Evolutionary conservation across 2,113 vertebrate genomes (phyloP), one percentile per base, ranked within the genome.

Genomic region (Aix galericulata): DNA sequence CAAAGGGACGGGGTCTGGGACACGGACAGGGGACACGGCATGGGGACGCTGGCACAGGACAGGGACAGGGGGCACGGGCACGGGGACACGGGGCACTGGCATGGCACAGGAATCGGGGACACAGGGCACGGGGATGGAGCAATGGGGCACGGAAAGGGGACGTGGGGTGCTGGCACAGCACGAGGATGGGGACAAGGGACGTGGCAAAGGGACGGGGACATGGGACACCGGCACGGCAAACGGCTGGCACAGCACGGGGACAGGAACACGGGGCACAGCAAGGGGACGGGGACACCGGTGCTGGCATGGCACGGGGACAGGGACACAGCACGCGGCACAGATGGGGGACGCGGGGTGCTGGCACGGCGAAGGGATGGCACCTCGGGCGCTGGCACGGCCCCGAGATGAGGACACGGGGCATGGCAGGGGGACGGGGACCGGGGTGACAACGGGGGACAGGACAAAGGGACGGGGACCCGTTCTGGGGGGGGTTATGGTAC

Each of bases 361-460:
- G 18, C 18, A 40, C 2, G 50, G 50, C 42, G 25, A 8, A 29
- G 36, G 50, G 48, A 36, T 13, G 31, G 52, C 52, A 53, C 52
- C 22, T 50, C 22, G 31, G 63, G 78, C 3, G 3, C 46, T 8
- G n/a, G 16, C 34, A 52, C 11, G 22, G 40, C 31, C 31, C 1
- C 0, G 56, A 46, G 55, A 69, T 26, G 78, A 38, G 31, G 2
- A 13, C 50, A 26, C 22, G 23, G 50, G 50, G 50, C 18, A 40
- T 1, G 69, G 50, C 66, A 48, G 6, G 29, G 36, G 50, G 48
- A 34, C 48, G 13, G 55, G 48, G n/a, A 59, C 48, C 5, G 56
- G 2, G 17, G 32, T 38, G 27, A 40, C 40, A 40, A 40, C 13
- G 1, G 7, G 52, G 66, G 67, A 59, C n/a, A 32, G 0, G 4